These are phyloP conservation scores for Chitala chitala DNA, from an alignment of 2,113 vertebrate genomes.

Conservation along the genomic window DNA sequence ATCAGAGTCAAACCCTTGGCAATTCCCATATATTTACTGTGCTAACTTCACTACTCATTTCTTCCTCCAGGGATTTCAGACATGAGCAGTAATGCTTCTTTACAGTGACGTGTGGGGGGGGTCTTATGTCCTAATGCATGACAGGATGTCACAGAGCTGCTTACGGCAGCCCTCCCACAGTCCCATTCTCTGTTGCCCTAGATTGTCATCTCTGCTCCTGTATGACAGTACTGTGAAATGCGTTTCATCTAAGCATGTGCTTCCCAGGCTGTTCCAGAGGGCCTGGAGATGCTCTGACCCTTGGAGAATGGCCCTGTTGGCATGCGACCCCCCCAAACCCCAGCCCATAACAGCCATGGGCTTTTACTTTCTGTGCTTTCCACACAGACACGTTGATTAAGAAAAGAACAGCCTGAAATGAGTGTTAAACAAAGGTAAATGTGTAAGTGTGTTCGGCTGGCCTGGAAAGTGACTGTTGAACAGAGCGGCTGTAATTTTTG, in stretches of 20 bases:
- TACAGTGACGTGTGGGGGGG: conserved; percentile 2
- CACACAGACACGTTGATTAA: conserved; percentile 27
- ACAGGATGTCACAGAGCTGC: conserved; percentile 34
- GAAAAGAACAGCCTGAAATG: conserved; percentile 8
- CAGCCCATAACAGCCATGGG: conserved; percentile 6
- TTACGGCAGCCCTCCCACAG: not conserved
- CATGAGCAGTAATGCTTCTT: not conserved
- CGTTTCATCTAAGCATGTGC: conserved; percentile 42
- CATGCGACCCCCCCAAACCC: not conserved
- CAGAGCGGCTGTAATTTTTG: conserved; percentile 12
- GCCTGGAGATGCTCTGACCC: not conserved
- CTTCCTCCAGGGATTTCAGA: not conserved
- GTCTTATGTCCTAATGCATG: conserved; percentile 36
- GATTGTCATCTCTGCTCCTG: no score
- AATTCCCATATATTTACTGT: no score
- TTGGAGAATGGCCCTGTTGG: not conserved
- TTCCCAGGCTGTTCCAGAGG: not conserved
- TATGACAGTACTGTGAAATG: conserved; percentile 29
- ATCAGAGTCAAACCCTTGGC: no score
- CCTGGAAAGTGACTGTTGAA: conserved; percentile 10
- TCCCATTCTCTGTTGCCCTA: no score
- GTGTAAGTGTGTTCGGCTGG: conserved; percentile 6
- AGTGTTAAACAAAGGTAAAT: conserved; percentile 4
- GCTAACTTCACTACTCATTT: no score
- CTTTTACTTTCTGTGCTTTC: conserved; percentile 17